Evolutionary conservation across 1,140 invertebrate species (phyloP).

Genomic region (Ceratosolen fusciceps): DNA sequence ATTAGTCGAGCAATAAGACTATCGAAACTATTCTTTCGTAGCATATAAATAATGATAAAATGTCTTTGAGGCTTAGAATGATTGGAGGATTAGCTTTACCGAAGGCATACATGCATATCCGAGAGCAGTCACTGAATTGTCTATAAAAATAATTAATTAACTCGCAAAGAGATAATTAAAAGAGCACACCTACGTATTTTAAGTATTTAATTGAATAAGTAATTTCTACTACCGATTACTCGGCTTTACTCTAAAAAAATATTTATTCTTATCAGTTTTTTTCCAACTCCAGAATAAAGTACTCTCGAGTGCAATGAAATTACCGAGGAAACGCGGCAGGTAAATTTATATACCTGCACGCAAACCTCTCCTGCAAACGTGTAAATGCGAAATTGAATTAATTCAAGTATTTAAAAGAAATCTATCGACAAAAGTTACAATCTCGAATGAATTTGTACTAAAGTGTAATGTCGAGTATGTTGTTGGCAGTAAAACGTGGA

Average conservation of each 20-base stretch:
- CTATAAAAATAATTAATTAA: neutral
- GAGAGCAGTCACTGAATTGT: neutral
- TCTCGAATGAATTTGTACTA: neutral
- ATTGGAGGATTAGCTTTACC: neutral
- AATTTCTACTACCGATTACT: neutral
- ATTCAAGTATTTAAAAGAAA: neutral
- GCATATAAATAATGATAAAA: neutral
- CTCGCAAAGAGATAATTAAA: neutral
- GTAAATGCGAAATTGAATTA: neutral
- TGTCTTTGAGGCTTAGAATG: neutral
- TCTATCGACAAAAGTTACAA: neutral
- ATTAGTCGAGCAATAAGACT: no score
- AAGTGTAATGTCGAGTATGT: neutral
- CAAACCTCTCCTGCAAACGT: neutral
- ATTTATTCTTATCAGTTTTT: neutral
- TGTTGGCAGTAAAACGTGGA: neutral
- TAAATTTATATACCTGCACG: neutral
- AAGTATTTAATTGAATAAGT: slow-evolving; percentile 7
- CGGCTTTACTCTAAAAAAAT: neutral
- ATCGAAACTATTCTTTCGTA: no score
- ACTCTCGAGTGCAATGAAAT: neutral
- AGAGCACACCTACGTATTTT: neutral
- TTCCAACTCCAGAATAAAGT: neutral
- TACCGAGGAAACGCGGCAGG: neutral
- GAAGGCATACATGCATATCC: neutral